These are phyloP conservation scores for Melanargia galathea DNA, from an alignment of 2,888 invertebrate species.

Conservation along the genomic window DNA sequence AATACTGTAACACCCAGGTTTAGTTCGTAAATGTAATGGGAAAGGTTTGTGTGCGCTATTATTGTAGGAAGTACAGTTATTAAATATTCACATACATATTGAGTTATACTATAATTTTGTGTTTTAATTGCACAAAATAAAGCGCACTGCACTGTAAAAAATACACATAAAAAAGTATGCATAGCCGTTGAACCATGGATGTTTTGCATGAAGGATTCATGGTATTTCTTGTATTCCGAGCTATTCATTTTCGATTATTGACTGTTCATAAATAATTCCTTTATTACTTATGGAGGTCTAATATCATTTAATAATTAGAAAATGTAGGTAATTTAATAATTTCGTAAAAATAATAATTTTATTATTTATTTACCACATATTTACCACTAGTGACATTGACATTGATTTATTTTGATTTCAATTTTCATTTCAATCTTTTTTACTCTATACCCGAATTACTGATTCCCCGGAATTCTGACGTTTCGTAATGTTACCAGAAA, in stretches of 20 bases:
- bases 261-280: not conserved
- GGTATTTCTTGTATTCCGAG: constrained; percentile 71
- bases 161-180: constrained; percentile 74
- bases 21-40: constrained; percentile 58
- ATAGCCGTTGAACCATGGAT: constrained; percentile 78
- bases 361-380: too few species aligned
- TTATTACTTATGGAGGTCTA: not conserved
- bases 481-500: too few species aligned
- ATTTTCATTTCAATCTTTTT: too few species aligned
- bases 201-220: constrained; percentile 79
- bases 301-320: not conserved
- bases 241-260: constrained; percentile 51
- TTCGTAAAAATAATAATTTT: too few species aligned
- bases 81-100: constrained; percentile 79
- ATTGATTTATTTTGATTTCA: too few species aligned
- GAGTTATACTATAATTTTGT: constrained; percentile 42
- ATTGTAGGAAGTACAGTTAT: constrained; percentile 81
- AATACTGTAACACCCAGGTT: constrained; percentile 56
- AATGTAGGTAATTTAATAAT: too few species aligned
- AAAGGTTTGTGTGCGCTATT: constrained; percentile 79
- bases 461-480: too few species aligned
- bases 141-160: constrained; percentile 66
- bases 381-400: too few species aligned
- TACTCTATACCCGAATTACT: too few species aligned
- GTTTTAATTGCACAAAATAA: constrained; percentile 53